Conservation (phyloP, 2,797 vertebrate species). For the Betta splendens region DNA sequence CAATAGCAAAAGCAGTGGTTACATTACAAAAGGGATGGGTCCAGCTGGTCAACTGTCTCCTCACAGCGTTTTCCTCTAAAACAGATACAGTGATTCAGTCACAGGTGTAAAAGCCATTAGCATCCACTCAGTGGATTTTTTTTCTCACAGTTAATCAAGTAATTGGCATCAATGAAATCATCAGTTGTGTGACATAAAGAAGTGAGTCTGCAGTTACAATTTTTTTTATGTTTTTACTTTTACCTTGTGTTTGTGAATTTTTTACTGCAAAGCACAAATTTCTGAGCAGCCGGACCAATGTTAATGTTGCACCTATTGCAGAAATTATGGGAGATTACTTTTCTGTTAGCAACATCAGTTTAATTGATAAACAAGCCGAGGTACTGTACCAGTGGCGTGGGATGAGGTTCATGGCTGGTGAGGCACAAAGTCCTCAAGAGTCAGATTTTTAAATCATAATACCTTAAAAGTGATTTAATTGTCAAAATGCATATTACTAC, state of each 20-base stretch:
- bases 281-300: not conserved
- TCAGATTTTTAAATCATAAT: no score
- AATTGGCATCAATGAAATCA: slow-evolving; percentile 66
- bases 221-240: slow-evolving; percentile 3
- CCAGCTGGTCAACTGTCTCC: slow-evolving; percentile 23
- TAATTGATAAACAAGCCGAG: no score
- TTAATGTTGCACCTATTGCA: not conserved
- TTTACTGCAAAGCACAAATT: slow-evolving; percentile 45
- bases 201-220: slow-evolving; percentile 32
- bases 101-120: slow-evolving; percentile 62
- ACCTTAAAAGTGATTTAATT: no score
- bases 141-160: slow-evolving; percentile 73
- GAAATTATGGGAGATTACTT: slow-evolving; percentile 10
- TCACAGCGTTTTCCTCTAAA: slow-evolving; percentile 36
- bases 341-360: no score
- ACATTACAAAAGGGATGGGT: slow-evolving; percentile 23
- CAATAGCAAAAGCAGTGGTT: slow-evolving; percentile 14
- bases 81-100: slow-evolving; percentile 52
- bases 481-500: no score
- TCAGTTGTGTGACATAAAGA: slow-evolving; percentile 57
- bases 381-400: no score
- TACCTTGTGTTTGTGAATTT: no score
- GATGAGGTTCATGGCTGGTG: no score
- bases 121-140: slow-evolving; percentile 67
- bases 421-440: no score